Percentiles rank a stretch among this genome's conserved stretches.
These are phyloP conservation scores for Bombus haemorrhoidalis DNA, from an alignment of 1,140 invertebrate species.

Conservation along the genomic window DNA sequence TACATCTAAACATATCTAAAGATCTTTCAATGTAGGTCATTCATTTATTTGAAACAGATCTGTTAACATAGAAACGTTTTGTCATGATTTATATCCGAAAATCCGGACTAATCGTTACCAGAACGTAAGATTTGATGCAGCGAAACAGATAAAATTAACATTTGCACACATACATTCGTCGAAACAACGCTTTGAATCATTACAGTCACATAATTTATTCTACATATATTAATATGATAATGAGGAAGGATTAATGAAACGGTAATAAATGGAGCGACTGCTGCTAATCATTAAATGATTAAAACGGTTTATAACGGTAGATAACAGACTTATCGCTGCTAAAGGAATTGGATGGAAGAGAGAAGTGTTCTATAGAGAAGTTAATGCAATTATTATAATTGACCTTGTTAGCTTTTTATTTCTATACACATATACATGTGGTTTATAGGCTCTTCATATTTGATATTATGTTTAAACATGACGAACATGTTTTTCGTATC, in stretches of 20 bases:
- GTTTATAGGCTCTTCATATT: no score
- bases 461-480: background rate
- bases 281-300: background rate
- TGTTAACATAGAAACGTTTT: background rate
- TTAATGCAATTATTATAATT: background rate
- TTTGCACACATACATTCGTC: background rate
- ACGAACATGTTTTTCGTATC: background rate
- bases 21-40: background rate
- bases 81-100: background rate
- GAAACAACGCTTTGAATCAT: no score
- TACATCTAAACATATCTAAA: background rate
- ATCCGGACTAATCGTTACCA: background rate
- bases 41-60: background rate
- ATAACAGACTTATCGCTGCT: conserved; percentile 2
- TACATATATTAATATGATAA: background rate
- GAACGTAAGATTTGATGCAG: background rate
- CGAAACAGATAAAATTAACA: background rate
- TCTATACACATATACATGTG: background rate
- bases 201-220: background rate
- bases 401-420: background rate
- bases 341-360: background rate
- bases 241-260: background rate
- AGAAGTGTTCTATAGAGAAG: background rate
- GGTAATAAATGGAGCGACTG: background rate
- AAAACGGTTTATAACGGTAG: background rate